Conservation (phyloP, 2,888 invertebrate genomes). For the Urechis unicinctus region DNA sequence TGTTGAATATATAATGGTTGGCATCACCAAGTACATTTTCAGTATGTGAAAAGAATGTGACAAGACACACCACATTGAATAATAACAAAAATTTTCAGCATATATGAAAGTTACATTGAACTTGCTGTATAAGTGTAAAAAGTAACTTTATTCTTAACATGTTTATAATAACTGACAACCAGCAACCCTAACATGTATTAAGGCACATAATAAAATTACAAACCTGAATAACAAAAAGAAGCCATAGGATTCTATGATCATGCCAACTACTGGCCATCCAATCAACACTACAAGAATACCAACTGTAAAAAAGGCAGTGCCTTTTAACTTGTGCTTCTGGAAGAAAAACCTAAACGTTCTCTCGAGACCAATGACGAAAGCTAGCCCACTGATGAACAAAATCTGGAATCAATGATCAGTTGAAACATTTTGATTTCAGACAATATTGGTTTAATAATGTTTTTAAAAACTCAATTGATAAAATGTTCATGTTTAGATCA, state of each 20-base stretch:
- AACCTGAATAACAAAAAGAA: slow-evolving; percentile 67
- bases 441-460: not conserved
- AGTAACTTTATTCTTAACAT: too few species aligned
- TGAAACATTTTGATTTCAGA: not conserved
- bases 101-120: not conserved
- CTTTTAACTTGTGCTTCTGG: slow-evolving; percentile 90
- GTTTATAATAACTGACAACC: too few species aligned
- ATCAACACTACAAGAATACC: slow-evolving; percentile 82
- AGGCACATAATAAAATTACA: too few species aligned
- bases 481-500: not conserved
- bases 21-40: too few species aligned
- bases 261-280: slow-evolving; percentile 94
- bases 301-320: slow-evolving; percentile 80
- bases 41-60: not conserved
- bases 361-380: slow-evolving; percentile 92
- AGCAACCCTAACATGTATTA: too few species aligned
- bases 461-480: too few species aligned
- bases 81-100: slow-evolving; percentile 2
- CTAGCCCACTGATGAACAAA: slow-evolving; percentile 87
- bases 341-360: slow-evolving; percentile 96
- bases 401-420: slow-evolving; percentile 73
- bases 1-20: too few species aligned
- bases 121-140: not conserved
- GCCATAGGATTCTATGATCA: slow-evolving; percentile 94
- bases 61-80: not conserved